phyloP scores from a whole-genome alignment of 2,888 invertebrate species.

The Creontiades dilutus region DNA sequence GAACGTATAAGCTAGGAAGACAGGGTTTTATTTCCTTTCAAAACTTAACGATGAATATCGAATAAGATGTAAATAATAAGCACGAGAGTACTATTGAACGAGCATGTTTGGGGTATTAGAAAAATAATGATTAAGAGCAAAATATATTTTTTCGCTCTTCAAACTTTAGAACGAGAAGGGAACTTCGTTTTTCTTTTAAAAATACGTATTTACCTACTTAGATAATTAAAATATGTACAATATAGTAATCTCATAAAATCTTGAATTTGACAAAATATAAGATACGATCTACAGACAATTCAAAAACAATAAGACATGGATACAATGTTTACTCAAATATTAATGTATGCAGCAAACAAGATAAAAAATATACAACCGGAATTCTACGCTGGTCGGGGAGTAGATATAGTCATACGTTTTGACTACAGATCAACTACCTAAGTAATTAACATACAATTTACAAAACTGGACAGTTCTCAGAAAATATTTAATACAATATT shows the following conservation, averaged over 20 bases:
- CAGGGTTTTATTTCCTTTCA: constrained; percentile 12
- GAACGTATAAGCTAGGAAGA: background rate
- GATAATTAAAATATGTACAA: background rate
- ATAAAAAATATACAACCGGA: constrained; percentile 15
- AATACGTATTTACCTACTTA: background rate
- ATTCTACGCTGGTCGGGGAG: background rate
- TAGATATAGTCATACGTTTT: background rate
- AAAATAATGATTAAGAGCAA: constrained; percentile 28
- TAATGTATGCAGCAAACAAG: background rate
- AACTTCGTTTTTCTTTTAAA: constrained; percentile 1
- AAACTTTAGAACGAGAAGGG: background rate
- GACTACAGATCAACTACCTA: background rate
- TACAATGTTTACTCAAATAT: background rate
- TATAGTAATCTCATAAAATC: constrained; percentile 19
- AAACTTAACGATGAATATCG: constrained; percentile 19
- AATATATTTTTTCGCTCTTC: background rate
- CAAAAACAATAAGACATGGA: background rate
- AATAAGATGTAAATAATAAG: background rate
- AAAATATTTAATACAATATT: constrained; percentile 32
- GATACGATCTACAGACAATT: constrained; percentile 1
- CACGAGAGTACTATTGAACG: background rate
- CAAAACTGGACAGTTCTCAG: constrained; percentile 17
- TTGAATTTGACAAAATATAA: background rate
- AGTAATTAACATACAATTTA: background rate
- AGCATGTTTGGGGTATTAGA: background rate